phyloP scores from a whole-genome alignment of 1,140 invertebrate species.

The Dendrolimus punctatus region DNA sequence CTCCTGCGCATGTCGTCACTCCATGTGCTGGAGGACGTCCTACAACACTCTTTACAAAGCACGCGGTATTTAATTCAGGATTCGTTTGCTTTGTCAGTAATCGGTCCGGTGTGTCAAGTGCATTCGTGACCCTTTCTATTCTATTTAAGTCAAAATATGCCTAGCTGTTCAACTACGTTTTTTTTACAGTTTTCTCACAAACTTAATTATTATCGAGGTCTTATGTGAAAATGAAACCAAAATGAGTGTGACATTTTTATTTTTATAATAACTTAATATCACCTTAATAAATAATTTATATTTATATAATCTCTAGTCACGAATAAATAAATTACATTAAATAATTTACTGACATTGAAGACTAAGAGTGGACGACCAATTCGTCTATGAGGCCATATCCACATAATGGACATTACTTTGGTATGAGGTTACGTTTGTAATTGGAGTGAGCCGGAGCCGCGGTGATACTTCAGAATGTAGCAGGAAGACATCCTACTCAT shows the following conservation, averaged over 20 bases:
- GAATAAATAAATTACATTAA: conserved; percentile 67
- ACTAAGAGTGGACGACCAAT: conserved; percentile 39
- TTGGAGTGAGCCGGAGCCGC: no score
- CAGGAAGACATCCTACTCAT: conserved; percentile 75
- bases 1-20: no score
- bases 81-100: no score
- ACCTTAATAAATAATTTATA: conserved; percentile 55
- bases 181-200: no score
- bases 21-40: no score
- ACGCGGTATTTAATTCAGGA: no score
- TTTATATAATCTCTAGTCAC: conserved; percentile 55
- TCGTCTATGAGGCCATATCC: conserved; percentile 36
- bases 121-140: no score
- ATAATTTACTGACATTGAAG: conserved; percentile 65
- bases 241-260: conserved; percentile 38
- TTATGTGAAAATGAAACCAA: conserved; percentile 34
- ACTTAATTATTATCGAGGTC: neutral
- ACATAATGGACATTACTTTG: conserved; percentile 54
- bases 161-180: no score
- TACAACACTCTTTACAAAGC: no score
- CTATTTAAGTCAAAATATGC: no score
- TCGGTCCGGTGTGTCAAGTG: no score
- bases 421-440: conserved; percentile 40
- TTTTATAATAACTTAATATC: conserved; percentile 42
- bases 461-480: no score